A percentile compares a stretch with the other conserved stretches of the same genome.
These are phyloP conservation scores for Tethea ocularis DNA, from an alignment of 2,888 invertebrate species.

Conservation along the genomic window DNA sequence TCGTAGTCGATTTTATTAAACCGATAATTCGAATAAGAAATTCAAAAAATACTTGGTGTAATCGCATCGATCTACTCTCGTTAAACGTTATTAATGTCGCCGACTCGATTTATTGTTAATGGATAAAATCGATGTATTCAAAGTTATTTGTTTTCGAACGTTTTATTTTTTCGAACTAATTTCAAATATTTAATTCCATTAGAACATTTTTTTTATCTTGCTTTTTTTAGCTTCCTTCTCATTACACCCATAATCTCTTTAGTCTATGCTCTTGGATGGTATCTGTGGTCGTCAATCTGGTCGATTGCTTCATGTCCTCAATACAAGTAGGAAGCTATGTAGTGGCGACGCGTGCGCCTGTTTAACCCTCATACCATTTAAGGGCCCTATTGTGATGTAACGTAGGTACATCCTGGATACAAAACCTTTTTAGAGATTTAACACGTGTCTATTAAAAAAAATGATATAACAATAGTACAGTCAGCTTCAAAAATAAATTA, in stretches of 20 bases:
- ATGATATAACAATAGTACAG: too few relatives aligned
- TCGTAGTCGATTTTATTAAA: slow-evolving; percentile 60
- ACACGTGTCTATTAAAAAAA: slow-evolving; percentile 5
- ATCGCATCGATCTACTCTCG: slow-evolving; percentile 66
- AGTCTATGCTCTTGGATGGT: background rate
- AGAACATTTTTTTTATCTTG: background rate
- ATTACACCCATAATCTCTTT: background rate
- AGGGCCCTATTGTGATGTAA: slow-evolving; percentile 9
- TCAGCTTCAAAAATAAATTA: too few relatives aligned
- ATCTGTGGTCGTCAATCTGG: background rate
- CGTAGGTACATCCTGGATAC: slow-evolving; percentile 23
- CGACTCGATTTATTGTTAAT: slow-evolving; percentile 65
- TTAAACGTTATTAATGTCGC: slow-evolving; percentile 64
- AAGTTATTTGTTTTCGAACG: slow-evolving; percentile 57
- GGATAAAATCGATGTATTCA: slow-evolving; percentile 53
- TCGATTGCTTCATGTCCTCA: background rate
- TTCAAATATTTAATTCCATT: background rate
- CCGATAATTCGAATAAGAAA: slow-evolving; percentile 37
- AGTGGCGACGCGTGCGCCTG: slow-evolving; percentile 56
- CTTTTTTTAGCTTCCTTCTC: background rate
- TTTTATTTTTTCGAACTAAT: background rate
- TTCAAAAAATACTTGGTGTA: slow-evolving; percentile 50
- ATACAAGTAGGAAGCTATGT: slow-evolving; percentile 32
- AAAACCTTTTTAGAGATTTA: background rate
- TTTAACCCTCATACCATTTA: slow-evolving; percentile 3